Base-by-base conservation (phyloP, 2,888 invertebrate genomes). In the Encarsia formosa region DNA sequence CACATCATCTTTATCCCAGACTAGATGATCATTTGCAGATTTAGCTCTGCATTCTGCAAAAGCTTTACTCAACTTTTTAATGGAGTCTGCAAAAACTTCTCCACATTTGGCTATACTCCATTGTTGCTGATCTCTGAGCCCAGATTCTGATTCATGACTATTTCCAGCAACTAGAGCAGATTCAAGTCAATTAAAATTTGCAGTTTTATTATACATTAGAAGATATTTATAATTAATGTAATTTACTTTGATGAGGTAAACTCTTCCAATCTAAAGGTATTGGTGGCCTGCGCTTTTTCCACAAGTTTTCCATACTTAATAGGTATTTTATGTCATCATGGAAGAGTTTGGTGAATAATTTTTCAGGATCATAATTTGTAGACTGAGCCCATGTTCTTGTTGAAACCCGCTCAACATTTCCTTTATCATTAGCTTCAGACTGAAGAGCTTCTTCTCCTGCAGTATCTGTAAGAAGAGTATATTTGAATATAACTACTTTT, bases 1-100 rank as follows among this genome's bases (percentile, higher is more conserved):
- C 65, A 86, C 86, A 67, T 98, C 95, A 73, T 99, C 99, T 77
- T 99, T 99, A 74, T 99, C 98, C 98, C 98, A 99, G 47, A 91
- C 84, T 8, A 99, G 79, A 69, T 86, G 85, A 64, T 86, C 86
- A 2, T 78, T 81, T 2, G 73, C 78, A 1, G 78, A 71, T 26
- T 82, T 71, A 54, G 65, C 60, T 54, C 68, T 65, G 11, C 63
- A 75, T 15, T 78, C 75, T 39, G 76, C 72, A 47, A 87, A 75
- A 3, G 80, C 79, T 38, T 75, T 73, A 66, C 83, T 85, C 38
- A 96, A 76, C 1, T 77, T 76, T 8, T 77, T 76, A 35, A 91
- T 75, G 58, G 88, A 85, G 0, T 82, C 77, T 0, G 82, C 79
- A 71, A 93, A 90, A 0, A 91, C 79, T 48, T 77, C 69, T 1